A percentile compares a stretch with the other conserved stretches of the same genome.
These are phyloP conservation scores for Epistrophe eligans DNA, from an alignment of 2,888 invertebrate species.

Conservation along the genomic window DNA sequence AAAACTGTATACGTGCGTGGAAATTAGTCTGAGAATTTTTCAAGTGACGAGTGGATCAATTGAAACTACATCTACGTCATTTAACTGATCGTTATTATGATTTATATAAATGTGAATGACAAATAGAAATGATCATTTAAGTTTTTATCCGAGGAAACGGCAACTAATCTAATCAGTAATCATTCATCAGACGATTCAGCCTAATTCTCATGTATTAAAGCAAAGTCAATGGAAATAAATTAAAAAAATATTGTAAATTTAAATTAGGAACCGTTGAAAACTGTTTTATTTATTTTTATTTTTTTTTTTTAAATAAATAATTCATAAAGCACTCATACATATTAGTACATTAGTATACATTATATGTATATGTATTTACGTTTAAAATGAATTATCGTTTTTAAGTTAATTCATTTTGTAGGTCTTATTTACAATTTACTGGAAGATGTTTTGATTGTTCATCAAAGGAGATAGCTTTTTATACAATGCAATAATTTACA, in stretches of 20 bases:
- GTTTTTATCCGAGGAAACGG: slow-evolving; percentile 9
- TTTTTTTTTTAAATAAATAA: not conserved
- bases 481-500: not conserved
- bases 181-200: slow-evolving; percentile 33
- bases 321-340: not conserved
- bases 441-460: slow-evolving; percentile 23
- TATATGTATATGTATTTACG: not conserved
- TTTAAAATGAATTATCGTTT: slow-evolving; percentile 9
- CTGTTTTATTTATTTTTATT: not conserved
- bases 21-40: slow-evolving; percentile 51
- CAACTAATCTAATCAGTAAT: slow-evolving; percentile 29
- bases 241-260: slow-evolving; percentile 29
- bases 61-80: slow-evolving; percentile 28
- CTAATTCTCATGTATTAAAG: slow-evolving; percentile 6
- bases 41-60: slow-evolving; percentile 32
- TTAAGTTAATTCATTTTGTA: slow-evolving; percentile 5
- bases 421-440: not conserved
- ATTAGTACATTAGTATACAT: too few relatives aligned
- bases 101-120: slow-evolving; percentile 9
- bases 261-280: slow-evolving; percentile 14
- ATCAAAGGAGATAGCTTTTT: not conserved
- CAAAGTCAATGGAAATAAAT: slow-evolving; percentile 36
- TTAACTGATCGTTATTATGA: slow-evolving; percentile 29
- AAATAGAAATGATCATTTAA: slow-evolving; percentile 5
- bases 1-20: slow-evolving; percentile 43